These are phyloP conservation scores for Bombus turneri DNA, from an alignment of 1,140 invertebrate species.

Conservation along the genomic window DNA sequence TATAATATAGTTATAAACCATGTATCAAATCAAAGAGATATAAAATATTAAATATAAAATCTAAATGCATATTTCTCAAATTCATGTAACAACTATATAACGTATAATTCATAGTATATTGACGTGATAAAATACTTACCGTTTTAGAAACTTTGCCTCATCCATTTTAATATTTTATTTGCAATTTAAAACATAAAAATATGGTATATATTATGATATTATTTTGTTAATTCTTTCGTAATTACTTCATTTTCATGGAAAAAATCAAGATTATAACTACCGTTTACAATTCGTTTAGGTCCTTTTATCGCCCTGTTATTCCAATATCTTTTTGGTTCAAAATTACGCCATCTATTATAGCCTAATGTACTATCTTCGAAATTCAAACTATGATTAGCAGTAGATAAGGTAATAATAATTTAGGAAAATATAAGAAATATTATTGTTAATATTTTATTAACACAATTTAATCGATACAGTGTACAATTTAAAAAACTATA, in stretches of 20 bases:
- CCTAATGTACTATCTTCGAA: neutral
- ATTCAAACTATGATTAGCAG: neutral
- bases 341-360: constrained; percentile 11
- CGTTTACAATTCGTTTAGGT: neutral
- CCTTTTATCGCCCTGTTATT: neutral
- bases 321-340: neutral
- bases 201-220: neutral
- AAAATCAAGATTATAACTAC: neutral
- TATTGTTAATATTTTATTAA: neutral
- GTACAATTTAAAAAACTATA: neutral
- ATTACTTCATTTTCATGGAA: constrained; percentile 20
- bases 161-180: constrained; percentile 73
- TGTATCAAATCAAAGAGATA: neutral
- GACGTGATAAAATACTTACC: constrained; percentile 57
- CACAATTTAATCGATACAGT: neutral
- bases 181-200: constrained; percentile 18
- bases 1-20: neutral
- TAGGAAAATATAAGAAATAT: neutral
- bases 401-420: neutral
- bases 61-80: neutral
- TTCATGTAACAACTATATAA: neutral
- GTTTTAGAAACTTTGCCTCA: constrained; percentile 79
- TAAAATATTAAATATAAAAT: constrained; percentile 6
- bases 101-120: constrained; percentile 3
- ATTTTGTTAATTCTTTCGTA: constrained; percentile 8